phyloP scores from a whole-genome alignment of 2,797 vertebrate genomes.

The Eutrigla gurnardus region DNA sequence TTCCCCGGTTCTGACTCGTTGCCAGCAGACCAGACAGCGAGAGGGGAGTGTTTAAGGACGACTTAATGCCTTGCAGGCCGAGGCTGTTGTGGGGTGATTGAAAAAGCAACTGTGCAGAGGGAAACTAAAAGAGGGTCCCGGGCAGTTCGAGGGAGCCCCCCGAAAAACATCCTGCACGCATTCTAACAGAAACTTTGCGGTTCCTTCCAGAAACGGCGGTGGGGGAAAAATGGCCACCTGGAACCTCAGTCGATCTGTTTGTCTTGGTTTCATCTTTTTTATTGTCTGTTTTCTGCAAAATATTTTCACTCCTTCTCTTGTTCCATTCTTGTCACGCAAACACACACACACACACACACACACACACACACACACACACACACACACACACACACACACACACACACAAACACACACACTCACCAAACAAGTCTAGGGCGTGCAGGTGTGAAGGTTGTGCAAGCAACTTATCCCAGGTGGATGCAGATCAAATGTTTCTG shows the following conservation, averaged over 20 bases:
- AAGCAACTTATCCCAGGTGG: slow-evolving; percentile 68
- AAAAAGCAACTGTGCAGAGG: slow-evolving; percentile 62
- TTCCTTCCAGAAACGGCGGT: slow-evolving; percentile 30
- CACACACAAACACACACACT: neutral
- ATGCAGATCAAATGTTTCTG: slow-evolving; percentile 65
- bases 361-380: too few relatives aligned
- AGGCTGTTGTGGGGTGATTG: slow-evolving; percentile 54
- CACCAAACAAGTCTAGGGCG: slow-evolving; percentile 46
- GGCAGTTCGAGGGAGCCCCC: slow-evolving; percentile 18
- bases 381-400: neutral
- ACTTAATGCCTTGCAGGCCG: slow-evolving; percentile 65
- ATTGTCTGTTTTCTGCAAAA: slow-evolving; percentile 11
- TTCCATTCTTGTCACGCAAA: slow-evolving; percentile 8
- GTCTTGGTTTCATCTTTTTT: slow-evolving; percentile 30
- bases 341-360: neutral
- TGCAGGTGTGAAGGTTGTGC: slow-evolving; percentile 73
- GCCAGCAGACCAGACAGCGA: slow-evolving; percentile 48
- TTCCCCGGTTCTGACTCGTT: slow-evolving; percentile 40
- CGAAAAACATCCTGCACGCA: slow-evolving; percentile 57
- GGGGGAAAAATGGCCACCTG: slow-evolving; percentile 36
- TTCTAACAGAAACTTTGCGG: slow-evolving; percentile 57
- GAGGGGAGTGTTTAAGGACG: slow-evolving; percentile 36
- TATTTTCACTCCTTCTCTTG: neutral
- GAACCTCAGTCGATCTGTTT: slow-evolving; percentile 32
- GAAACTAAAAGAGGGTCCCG: slow-evolving; percentile 38